These are phyloP conservation scores for Congeria kusceri DNA, from an alignment of 2,888 invertebrate genomes.

Conservation along the genomic window DNA sequence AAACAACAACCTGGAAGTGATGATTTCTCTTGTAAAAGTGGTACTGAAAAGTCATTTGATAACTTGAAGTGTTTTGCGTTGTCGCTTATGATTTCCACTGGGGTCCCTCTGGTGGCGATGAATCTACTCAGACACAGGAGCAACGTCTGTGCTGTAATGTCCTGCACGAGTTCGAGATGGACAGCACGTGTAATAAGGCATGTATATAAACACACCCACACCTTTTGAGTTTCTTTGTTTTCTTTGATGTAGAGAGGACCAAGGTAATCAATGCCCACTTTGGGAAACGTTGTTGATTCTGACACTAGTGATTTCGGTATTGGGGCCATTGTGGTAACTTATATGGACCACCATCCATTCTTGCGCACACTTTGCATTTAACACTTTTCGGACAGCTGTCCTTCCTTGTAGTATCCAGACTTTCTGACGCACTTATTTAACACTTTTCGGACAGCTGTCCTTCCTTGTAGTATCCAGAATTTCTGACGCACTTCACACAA, in stretches of 20 bases:
- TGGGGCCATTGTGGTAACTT: slow-evolving; percentile 21
- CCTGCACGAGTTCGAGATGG: slow-evolving; percentile 21
- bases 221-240: slow-evolving; percentile 3
- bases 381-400: slow-evolving; percentile 1
- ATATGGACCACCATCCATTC: slow-evolving; percentile 18
- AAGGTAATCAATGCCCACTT: slow-evolving; percentile 18
- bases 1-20: no score
- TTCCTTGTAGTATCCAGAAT: slow-evolving; percentile 15
- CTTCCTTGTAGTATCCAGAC: slow-evolving; percentile 13
- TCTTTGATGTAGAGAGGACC: slow-evolving; percentile 15
- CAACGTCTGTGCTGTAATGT: slow-evolving; percentile 19
- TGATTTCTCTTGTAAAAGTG: no score
- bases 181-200: slow-evolving; percentile 15
- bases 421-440: background rate
- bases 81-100: slow-evolving; percentile 10
- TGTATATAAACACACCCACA: slow-evolving; percentile 27
- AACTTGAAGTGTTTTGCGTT: slow-evolving; percentile 24
- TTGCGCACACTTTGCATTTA: slow-evolving; percentile 17
- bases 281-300: slow-evolving; percentile 9
- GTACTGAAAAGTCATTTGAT: no score
- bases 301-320: slow-evolving; percentile 17
- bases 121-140: slow-evolving; percentile 17
- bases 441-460: slow-evolving; percentile 5
- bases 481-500: background rate
- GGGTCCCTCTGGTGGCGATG: slow-evolving; percentile 1